Percentiles rank a stretch among this genome's conserved stretches.
Conservation (phyloP, 2,797 vertebrate genomes). For the Brachyalestes nurse region DNA sequence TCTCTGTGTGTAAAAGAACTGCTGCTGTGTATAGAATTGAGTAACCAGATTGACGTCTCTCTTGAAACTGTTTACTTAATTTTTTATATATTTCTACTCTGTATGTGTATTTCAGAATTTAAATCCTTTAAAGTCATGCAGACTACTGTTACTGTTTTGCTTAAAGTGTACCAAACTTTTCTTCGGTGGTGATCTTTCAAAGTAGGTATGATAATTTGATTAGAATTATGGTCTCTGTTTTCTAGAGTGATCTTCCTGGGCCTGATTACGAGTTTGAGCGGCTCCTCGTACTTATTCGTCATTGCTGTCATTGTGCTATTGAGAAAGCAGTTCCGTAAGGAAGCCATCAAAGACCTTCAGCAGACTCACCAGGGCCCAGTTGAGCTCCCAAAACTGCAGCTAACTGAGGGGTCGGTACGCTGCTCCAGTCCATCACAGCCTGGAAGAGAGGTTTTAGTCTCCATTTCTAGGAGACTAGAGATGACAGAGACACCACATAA, state of each 20-base stretch:
- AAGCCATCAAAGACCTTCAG: slow-evolving; percentile 25
- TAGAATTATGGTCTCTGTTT: not conserved
- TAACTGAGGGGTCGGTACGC: not conserved
- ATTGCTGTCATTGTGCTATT: slow-evolving; percentile 76
- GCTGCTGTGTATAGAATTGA: not conserved
- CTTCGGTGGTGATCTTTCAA: too few relatives aligned
- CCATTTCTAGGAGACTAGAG: not conserved
- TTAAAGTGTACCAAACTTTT: too few relatives aligned
- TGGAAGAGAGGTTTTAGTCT: slow-evolving; percentile 13
- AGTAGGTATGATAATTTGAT: not conserved
- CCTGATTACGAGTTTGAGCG: slow-evolving; percentile 72
- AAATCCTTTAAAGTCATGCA: too few relatives aligned
- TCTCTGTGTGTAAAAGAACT: slow-evolving; percentile 18
- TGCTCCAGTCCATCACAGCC: not conserved
- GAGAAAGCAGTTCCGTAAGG: slow-evolving; percentile 66
- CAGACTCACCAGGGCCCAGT: slow-evolving; percentile 41
- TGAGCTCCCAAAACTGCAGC: slow-evolving; percentile 55
- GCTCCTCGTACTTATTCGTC: slow-evolving; percentile 75
- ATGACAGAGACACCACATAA: slow-evolving; percentile 24
- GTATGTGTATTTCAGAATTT: too few relatives aligned
- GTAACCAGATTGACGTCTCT: too few relatives aligned
- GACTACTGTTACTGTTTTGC: too few relatives aligned
- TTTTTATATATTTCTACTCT: too few relatives aligned
- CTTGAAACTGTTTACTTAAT: too few relatives aligned
- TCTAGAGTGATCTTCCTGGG: slow-evolving; percentile 76